Base-by-base conservation (phyloP, 2,113 vertebrate genomes). In the Octodon degus region DNA sequence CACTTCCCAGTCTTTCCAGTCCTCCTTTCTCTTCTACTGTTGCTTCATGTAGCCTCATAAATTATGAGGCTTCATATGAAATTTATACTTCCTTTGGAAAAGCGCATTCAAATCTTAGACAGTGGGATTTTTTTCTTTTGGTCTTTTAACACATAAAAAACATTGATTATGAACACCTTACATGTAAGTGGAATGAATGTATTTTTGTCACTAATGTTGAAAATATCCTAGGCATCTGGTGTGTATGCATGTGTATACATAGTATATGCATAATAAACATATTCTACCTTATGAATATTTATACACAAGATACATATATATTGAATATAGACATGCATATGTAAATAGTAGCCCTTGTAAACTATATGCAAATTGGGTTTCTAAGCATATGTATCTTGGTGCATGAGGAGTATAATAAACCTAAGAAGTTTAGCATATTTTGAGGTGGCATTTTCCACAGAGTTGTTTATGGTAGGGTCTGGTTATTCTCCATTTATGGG, bases 261-360 rank as follows among this genome's bases (percentile, higher is more conserved):
- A 96, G 92, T 97, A 96, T 95, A 97, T 97, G 96, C 95, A 96
- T 97, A 97, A 97, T 97, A 97, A 97, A 97, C 96, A 97, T 82
- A 97, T 97, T 96, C 95, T 20, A 97, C 93, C 96, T 98, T 97
- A 98, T 98, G 97, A 97, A 97, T 98, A 98, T 97, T 98, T 97
- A 98, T 98, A 96, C 82, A 96, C 90, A 94, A 97, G 94, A 97
- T 97, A 97, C 96, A 97, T 97, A 97, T 97, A 98, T 97, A 98
- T 97, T 97, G 96, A 96, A 92, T 96, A 93, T 97, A 97, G 96
- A 81, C 92, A 95, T 96, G 95, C 93, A 97, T 97, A 97, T 97
- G 96, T 97, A 97, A 97, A 97, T 97, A 97, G 93, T 97, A 94
- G 97, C 97, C 97, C 96, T 96, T 92, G 97, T 95, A 97, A 97